Base-by-base conservation (phyloP, 1,140 invertebrate genomes). In the Tetramorium alpestre region DNA sequence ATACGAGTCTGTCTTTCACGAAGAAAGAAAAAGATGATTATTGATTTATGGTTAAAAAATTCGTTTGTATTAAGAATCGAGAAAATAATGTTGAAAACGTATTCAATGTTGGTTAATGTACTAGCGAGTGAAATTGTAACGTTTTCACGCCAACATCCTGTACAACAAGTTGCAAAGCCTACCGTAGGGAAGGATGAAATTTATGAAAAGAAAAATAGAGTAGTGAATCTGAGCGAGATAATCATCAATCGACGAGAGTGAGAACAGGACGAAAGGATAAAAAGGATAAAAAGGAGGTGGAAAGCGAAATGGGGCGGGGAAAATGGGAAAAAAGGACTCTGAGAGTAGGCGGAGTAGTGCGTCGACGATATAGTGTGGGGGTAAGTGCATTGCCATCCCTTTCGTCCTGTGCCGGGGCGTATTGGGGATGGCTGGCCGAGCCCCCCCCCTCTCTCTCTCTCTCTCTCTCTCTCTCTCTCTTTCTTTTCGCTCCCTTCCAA, bases 361-460 rank as follows among this genome's bases (percentile, higher is more conserved):
- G 33, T 69, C 22, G 51, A 18, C 16, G 41, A 25, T 8, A 6
- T 22, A 28, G 60, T 44, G 87, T 82, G 88, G 91, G 90, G 90
- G 85, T 87, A 89, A 91, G 80, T 88, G 86, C 88, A 92, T 89
- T 87, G 89, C 86, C 77, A 64, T 88, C 76, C 62, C 69, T 86
- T 81, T 92, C 88, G 67, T 33, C 44, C 60, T 75, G 51, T 51
- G 8, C 65, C 58, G 38, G 75, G 44, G 47, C 72, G 51, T 56
- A 80, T 76, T n/a, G 54, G 72, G 80, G 73, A 69, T 73, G 25
- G 69, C 13, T 38, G 38, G 22, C 22, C 44, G 41, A 72, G 33
- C 22, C 13, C 65, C 28, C 28, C 28, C 28, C 2, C 2, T 33
- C 28, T 33, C 28, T 33, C 33, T 33, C 3, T 4, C 3, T 33